Conservation (phyloP, 2,113 vertebrate species). For the Marcusenius ussheri region DNA sequence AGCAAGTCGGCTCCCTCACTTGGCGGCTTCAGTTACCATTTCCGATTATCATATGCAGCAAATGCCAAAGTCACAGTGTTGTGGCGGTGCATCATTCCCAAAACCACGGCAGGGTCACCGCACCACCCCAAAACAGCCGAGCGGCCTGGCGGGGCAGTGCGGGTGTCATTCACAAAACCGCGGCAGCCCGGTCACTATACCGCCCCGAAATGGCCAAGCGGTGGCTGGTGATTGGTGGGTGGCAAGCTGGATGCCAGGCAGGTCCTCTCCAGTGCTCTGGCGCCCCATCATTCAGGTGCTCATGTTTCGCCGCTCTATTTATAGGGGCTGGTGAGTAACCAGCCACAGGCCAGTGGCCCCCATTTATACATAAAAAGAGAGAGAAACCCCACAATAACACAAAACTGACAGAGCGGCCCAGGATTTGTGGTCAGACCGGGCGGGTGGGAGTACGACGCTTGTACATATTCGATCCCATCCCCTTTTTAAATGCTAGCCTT, state of each 20-base stretch:
- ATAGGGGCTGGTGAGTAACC: slow-evolving; percentile 61
- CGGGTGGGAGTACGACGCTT: background rate
- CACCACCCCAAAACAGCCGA: background rate
- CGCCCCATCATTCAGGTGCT: slow-evolving; percentile 54
- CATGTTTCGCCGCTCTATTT: slow-evolving; percentile 56
- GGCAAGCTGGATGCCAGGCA: slow-evolving; percentile 61
- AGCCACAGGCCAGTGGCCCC: slow-evolving; percentile 46
- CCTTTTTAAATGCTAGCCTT: background rate
- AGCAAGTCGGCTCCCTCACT: background rate
- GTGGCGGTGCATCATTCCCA: background rate
- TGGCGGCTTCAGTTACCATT: background rate
- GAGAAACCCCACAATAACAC: background rate
- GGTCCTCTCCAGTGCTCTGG: slow-evolving; percentile 54
- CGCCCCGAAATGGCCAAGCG: slow-evolving; percentile 42
- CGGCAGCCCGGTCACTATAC: background rate
- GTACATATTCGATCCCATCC: background rate
- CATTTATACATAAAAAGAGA: background rate
- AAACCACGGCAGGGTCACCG: background rate
- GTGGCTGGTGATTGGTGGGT: slow-evolving; percentile 45
- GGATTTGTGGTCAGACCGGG: background rate
- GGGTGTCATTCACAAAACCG: too few species aligned
- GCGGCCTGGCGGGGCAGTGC: too few species aligned
- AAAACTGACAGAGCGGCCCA: background rate
- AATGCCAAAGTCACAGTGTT: background rate
- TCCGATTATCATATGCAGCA: background rate